phyloP scores from a whole-genome alignment of 2,113 vertebrate genomes.

The Cephalopholis sonnerati region DNA sequence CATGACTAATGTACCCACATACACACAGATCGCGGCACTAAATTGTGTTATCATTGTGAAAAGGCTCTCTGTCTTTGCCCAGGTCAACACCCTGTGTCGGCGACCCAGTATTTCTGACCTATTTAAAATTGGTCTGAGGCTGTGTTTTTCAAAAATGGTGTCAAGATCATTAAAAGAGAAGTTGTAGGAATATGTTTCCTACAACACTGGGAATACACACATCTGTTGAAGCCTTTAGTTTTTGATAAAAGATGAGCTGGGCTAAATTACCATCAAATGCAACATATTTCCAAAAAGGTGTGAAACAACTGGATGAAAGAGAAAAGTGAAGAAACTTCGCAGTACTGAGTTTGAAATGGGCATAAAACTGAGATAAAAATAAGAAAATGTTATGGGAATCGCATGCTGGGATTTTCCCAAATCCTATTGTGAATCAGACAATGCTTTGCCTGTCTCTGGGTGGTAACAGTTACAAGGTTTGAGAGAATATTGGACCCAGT shows the following conservation, averaged over 20 bases:
- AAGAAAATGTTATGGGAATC: constrained; percentile 55
- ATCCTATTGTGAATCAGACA: constrained; percentile 69
- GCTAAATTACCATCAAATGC: background rate
- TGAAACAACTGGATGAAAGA: background rate
- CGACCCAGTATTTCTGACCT: background rate
- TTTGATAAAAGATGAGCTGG: too few relatives aligned
- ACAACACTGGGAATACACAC: background rate
- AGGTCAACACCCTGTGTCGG: constrained; percentile 10
- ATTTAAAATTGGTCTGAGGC: background rate
- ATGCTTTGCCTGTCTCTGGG: constrained; percentile 52
- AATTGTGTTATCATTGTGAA: constrained; percentile 45
- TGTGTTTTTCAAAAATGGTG: background rate
- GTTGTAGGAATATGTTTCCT: background rate
- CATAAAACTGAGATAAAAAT: constrained; percentile 16
- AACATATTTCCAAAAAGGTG: background rate
- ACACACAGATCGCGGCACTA: constrained; percentile 14
- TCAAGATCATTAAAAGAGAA: background rate
- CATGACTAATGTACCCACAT: constrained; percentile 61
- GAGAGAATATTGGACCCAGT: constrained; percentile 61
- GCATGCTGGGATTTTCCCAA: constrained; percentile 62
- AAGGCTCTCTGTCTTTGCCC: constrained; percentile 45
- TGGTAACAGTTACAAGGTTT: constrained; percentile 41
- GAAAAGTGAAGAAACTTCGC: background rate
- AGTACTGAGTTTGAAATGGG: background rate
- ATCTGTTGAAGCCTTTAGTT: background rate